Conservation (phyloP, 2,797 vertebrate species). For the Parambassis ranga region DNA sequence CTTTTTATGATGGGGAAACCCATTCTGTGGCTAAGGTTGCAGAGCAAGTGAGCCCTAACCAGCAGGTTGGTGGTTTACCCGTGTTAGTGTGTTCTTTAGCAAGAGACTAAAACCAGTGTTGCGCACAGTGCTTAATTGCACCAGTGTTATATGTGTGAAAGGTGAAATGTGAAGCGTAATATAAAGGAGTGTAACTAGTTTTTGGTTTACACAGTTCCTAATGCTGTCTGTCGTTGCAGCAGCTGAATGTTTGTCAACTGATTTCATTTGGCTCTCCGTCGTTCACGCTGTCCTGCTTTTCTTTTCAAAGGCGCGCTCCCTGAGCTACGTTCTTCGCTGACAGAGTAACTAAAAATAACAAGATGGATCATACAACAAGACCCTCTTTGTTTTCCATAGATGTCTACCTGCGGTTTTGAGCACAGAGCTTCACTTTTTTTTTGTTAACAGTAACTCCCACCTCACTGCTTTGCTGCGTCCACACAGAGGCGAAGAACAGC, state of each 20-base stretch:
- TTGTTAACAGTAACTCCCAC: slow-evolving; percentile 7
- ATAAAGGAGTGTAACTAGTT: too few species aligned
- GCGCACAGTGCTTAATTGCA: too few species aligned
- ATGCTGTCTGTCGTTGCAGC: background rate
- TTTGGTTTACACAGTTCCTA: too few species aligned
- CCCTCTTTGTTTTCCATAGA: slow-evolving; percentile 46
- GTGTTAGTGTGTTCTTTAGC: too few species aligned
- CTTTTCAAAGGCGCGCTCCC: slow-evolving; percentile 42
- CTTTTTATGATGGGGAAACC: too few species aligned
- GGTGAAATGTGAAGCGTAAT: too few species aligned
- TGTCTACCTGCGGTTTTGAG: slow-evolving; percentile 51
- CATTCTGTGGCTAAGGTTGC: too few species aligned
- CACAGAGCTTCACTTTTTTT: slow-evolving; percentile 6
- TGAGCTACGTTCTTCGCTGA: slow-evolving; percentile 21
- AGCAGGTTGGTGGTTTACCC: too few species aligned
- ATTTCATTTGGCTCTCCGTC: too few species aligned
- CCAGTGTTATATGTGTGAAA: too few species aligned
- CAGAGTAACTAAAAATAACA: slow-evolving; percentile 63
- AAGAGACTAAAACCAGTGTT: too few species aligned
- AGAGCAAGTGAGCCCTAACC: too few species aligned
- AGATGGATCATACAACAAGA: slow-evolving; percentile 34
- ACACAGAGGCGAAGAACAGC: background rate
- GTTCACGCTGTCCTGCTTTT: slow-evolving; percentile 11
- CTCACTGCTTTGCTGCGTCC: background rate
- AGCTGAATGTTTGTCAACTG: background rate